Evolutionary conservation across 2,113 vertebrate species (phyloP), one percentile per base, ranked within the genome.

Genomic region (Taurulus bubalis): DNA sequence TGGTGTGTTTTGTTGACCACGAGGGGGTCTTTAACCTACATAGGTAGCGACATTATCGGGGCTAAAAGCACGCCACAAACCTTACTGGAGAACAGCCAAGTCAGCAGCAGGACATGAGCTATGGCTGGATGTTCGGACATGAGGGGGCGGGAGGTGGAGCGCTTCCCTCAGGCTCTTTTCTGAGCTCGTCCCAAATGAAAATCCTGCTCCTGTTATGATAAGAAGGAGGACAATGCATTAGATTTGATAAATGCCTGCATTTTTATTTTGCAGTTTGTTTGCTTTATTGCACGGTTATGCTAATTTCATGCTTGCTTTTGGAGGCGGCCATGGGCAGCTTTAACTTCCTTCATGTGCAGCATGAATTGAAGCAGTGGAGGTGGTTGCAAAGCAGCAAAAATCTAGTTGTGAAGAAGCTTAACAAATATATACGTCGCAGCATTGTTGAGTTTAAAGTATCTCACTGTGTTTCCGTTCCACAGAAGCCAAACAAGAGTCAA

Each of bases 1-100:
- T 36, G 64, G 73, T 53, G 88, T 90, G 75, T 91, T 56, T 90
- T 90, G 89, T 92, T 38, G 42, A 88, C 90, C 91, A 85, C 88
- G n/a, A 88, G 92, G 91, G 91, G 92, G 91, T 93, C 92, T 92
- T 94, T 94, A 94, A 94, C 93, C 93, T 94, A 93, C 93, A 94
- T 93, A 85, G 93, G 89, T 93, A 94, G 91, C 77, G 86, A 91
- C 93, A 93, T 93, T 92, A 93, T 91, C 12, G 49, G 83, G 88
- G 90, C 89, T 93, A 92, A 93, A 87, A 85, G 89, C 87, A 72
- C 32, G 70, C 79, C 81, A 80, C 71, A 80, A 80, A 85, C 80
- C 71, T 64, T 10, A n/a, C 89, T 91, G 91, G 91, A 90, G 60
- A 87, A 91, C 76, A 81, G 92, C 93, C 93, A 92, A 92, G 85